These are phyloP conservation scores for Eolophus roseicapilla DNA, from an alignment of 2,113 vertebrate species.

Conservation along the genomic window DNA sequence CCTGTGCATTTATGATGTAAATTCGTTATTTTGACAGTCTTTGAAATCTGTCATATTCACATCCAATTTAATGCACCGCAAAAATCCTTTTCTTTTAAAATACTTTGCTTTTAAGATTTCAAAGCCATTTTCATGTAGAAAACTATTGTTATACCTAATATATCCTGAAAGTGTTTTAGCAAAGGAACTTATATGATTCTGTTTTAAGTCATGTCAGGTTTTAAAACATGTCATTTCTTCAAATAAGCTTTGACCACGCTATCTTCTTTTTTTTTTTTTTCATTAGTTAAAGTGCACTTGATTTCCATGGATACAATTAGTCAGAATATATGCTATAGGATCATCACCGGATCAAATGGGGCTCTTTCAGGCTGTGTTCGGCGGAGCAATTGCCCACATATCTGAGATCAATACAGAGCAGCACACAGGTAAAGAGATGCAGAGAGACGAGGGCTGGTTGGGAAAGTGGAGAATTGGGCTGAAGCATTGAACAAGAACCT, in stretches of 20 bases:
- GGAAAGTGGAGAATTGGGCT: background rate
- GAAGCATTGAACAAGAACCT: background rate
- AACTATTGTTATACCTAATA: constrained; percentile 84
- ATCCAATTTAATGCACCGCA: constrained; percentile 87
- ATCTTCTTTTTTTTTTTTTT: constrained; percentile 46
- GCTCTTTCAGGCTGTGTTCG: constrained; percentile 26
- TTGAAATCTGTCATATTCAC: constrained; percentile 90
- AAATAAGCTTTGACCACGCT: constrained; percentile 73
- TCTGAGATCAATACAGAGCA: constrained; percentile 45
- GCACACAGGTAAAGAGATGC: background rate
- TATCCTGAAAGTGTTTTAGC: constrained; percentile 81
- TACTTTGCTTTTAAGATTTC: constrained; percentile 80
- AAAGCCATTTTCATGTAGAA: constrained; percentile 84
- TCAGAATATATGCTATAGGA: constrained; percentile 2
- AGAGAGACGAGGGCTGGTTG: background rate
- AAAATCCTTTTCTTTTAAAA: constrained; percentile 82
- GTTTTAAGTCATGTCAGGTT: constrained; percentile 82
- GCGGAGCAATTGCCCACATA: constrained; percentile 58
- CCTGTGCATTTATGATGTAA: constrained; percentile 92
- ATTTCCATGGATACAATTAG: constrained; percentile 74
- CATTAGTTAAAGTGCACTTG: constrained; percentile 73
- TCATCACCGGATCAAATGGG: constrained; percentile 12
- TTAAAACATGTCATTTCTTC: constrained; percentile 78
- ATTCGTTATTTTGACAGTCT: constrained; percentile 92
- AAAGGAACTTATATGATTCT: constrained; percentile 80